Evolutionary conservation across 2,888 invertebrate genomes (phyloP).

Genomic region (Gisinianus flammeolus): DNA sequence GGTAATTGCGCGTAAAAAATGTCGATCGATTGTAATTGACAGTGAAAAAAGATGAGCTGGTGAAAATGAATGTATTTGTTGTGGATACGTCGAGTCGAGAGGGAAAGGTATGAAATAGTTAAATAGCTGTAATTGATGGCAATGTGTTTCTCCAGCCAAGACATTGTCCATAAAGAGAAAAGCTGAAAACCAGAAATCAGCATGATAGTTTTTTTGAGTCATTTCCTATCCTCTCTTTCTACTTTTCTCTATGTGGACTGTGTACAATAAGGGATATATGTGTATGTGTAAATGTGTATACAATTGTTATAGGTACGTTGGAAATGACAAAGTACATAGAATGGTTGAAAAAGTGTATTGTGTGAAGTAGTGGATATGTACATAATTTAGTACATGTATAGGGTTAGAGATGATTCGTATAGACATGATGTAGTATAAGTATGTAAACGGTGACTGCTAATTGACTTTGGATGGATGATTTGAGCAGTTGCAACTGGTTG

Average conservation of each 20-base stretch:
- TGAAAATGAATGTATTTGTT: too few species aligned
- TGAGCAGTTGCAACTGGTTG: slow-evolving; percentile 45
- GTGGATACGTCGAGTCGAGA: too few species aligned
- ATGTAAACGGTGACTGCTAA: slow-evolving; percentile 31
- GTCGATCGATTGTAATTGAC: too few species aligned
- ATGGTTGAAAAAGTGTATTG: neutral
- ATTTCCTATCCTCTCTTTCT: neutral
- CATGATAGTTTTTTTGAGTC: slow-evolving; percentile 12
- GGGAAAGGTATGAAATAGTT: too few species aligned
- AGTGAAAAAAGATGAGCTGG: too few species aligned
- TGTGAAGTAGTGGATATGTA: neutral
- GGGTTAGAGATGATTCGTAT: too few species aligned
- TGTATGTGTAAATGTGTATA: neutral
- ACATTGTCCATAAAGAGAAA: slow-evolving; percentile 28
- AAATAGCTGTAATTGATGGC: slow-evolving; percentile 26
- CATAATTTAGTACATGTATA: neutral
- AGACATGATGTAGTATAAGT: neutral
- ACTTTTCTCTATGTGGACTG: neutral
- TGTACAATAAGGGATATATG: neutral
- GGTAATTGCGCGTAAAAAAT: neutral
- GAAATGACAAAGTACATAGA: neutral
- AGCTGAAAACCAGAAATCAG: slow-evolving; percentile 30
- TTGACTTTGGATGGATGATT: slow-evolving; percentile 40
- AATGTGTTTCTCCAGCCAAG: slow-evolving; percentile 33
- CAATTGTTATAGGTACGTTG: neutral